phyloP scores from a whole-genome alignment of 1,140 invertebrate species.

The Limonius californicus region DNA sequence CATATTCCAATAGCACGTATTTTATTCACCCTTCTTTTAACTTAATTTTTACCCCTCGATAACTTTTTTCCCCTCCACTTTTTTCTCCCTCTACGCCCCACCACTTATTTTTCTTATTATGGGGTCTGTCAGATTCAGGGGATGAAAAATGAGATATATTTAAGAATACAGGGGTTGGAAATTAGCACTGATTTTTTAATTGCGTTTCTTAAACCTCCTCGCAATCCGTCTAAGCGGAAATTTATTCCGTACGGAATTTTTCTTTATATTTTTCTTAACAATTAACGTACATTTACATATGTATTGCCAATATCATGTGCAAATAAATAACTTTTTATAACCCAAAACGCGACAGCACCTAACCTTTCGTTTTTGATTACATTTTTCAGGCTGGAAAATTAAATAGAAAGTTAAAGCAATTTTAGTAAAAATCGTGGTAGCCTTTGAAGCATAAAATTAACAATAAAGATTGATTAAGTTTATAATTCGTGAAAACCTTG shows the following conservation, averaged over 20 bases:
- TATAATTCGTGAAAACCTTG: too few species aligned
- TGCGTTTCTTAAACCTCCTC: background rate
- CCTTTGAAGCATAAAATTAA: too few species aligned
- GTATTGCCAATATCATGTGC: too few species aligned
- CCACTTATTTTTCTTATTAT: constrained; percentile 29
- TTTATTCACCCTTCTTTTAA: constrained; percentile 31
- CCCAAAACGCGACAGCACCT: background rate
- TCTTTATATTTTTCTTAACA: too few species aligned
- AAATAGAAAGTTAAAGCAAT: too few species aligned
- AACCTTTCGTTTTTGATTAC: too few species aligned
- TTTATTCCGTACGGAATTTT: too few species aligned
- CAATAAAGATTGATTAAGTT: too few species aligned
- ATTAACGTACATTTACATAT: too few species aligned
- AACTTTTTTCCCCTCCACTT: constrained; percentile 19
- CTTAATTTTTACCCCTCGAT: constrained; percentile 31
- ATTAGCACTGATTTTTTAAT: constrained; percentile 29
- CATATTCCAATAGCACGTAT: constrained; percentile 18
- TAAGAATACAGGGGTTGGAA: constrained; percentile 30
- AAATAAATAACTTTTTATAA: background rate
- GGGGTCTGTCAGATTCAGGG: constrained; percentile 28
- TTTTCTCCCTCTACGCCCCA: constrained; percentile 18
- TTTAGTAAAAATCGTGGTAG: too few species aligned
- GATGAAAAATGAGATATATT: constrained; percentile 33
- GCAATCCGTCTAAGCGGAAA: too few species aligned
- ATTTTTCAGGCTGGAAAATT: too few species aligned